Conservation (phyloP, 2,113 vertebrate genomes). For the Lepus europaeus region DNA sequence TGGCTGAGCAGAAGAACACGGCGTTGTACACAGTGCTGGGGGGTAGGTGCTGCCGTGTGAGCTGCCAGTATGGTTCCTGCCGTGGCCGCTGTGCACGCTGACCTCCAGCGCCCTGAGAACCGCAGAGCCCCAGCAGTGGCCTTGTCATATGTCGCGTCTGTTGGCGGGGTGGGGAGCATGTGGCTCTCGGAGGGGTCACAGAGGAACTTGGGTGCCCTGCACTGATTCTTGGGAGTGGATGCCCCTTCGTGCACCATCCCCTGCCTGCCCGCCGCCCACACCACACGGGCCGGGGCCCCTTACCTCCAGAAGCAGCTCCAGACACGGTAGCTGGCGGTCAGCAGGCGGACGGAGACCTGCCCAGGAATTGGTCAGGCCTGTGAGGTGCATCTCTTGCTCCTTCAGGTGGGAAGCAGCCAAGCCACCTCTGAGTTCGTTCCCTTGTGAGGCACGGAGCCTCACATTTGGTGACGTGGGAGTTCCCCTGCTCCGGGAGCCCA, state of each 20-base stretch:
- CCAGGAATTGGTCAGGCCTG: slow-evolving; percentile 47
- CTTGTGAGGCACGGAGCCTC: not conserved
- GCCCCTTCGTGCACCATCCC: not conserved
- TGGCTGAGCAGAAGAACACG: not conserved
- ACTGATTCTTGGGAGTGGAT: not conserved
- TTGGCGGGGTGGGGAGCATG: not conserved
- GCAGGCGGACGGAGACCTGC: not conserved
- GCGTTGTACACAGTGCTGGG: slow-evolving; percentile 57
- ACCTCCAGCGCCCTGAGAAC: not conserved
- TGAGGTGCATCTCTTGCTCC: slow-evolving; percentile 63
- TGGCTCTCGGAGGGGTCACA: not conserved
- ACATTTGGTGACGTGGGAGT: not conserved
- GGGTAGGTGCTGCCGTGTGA: slow-evolving; percentile 60
- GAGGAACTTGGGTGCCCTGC: not conserved
- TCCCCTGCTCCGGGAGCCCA: not conserved
- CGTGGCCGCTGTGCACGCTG: not conserved
- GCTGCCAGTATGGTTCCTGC: not conserved
- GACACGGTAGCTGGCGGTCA: not conserved
- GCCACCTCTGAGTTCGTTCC: not conserved
- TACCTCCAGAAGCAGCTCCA: slow-evolving; percentile 38
- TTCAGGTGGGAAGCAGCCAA: not conserved
- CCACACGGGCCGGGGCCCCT: slow-evolving; percentile 69
- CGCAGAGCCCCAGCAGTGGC: not conserved
- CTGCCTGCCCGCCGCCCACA: slow-evolving; percentile 70
- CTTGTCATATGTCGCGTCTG: not conserved